A percentile compares a stretch with the other conserved stretches of the same genome.
Conservation (phyloP, 2,888 invertebrate species). For the Drosophila buzzatii region DNA sequence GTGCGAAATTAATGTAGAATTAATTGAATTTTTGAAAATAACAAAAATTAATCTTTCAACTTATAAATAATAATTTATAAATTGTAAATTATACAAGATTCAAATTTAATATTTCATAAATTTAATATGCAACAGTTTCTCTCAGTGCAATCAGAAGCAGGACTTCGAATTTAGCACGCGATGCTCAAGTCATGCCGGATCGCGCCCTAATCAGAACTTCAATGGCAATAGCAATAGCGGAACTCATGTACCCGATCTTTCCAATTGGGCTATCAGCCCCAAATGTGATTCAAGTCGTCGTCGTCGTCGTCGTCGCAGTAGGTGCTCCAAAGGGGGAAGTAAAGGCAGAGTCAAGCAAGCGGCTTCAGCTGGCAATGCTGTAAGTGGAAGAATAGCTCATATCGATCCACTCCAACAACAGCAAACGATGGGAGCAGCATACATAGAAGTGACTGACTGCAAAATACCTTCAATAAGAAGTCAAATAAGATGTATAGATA, state of each 20-base stretch:
- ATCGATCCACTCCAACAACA: conserved; percentile 46
- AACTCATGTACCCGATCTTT: conserved; percentile 75
- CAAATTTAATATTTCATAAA: no score
- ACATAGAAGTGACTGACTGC: neutral
- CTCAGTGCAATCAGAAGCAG: conserved; percentile 4
- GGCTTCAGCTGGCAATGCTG: conserved; percentile 14
- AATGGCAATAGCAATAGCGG: conserved; percentile 63
- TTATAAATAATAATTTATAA: neutral
- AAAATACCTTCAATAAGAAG: neutral
- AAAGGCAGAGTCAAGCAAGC: conserved; percentile 28
- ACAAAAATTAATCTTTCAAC: neutral
- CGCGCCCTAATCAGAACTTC: conserved; percentile 43
- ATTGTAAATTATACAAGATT: neutral
- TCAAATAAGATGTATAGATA: neutral
- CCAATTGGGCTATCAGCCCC: conserved; percentile 67
- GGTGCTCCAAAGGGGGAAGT: conserved; percentile 49
- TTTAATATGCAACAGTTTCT: neutral
- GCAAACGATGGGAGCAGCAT: neutral
- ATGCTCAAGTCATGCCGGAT: conserved; percentile 20
- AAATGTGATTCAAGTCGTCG: conserved; percentile 7
- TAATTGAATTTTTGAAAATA: neutral
- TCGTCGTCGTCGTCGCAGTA: conserved; percentile 18
- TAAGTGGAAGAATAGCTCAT: conserved; percentile 24
- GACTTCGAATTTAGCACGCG: conserved; percentile 41
- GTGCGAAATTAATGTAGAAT: neutral